A percentile compares a stretch with the other conserved stretches of the same genome.
phyloP scores from a whole-genome alignment of 2,797 vertebrate species.

The Pyrrhura leucotis region DNA sequence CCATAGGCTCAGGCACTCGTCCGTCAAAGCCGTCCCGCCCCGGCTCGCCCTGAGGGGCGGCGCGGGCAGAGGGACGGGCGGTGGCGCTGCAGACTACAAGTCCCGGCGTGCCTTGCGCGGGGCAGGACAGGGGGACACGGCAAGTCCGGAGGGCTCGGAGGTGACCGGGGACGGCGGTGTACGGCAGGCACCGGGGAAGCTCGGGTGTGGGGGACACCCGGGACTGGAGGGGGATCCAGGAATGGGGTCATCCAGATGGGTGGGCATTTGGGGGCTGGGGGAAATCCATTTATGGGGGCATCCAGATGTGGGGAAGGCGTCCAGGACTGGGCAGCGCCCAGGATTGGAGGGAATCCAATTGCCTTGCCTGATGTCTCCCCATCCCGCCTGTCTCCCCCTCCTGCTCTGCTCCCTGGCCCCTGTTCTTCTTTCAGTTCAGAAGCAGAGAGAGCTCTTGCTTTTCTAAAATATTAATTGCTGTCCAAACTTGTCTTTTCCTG shows the following conservation, averaged over 20 bases:
- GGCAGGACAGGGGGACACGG: fast-evolving
- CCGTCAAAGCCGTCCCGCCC: neutral
- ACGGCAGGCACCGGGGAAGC: too few species aligned
- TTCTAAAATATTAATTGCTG: slow-evolving; percentile 1
- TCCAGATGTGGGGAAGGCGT: neutral
- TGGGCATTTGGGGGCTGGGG: too few species aligned
- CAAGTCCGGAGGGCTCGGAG: too few species aligned
- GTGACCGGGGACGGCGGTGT: too few species aligned
- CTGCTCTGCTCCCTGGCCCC: neutral
- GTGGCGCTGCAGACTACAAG: neutral
- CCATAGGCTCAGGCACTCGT: neutral
- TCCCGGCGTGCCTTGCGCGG: neutral
- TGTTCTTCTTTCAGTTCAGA: neutral
- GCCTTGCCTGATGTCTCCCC: neutral
- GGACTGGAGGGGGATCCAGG: neutral
- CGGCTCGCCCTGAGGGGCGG: too few species aligned
- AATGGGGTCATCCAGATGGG: neutral
- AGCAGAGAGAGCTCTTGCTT: neutral
- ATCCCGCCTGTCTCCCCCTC: neutral
- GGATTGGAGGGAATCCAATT: neutral
- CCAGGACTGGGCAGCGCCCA: neutral
- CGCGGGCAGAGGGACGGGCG: too few species aligned
- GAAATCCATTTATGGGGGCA: neutral
- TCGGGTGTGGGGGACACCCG: neutral
- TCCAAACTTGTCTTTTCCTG: neutral